Percentiles rank a stretch among this genome's conserved stretches.
Conservation (phyloP, 2,888 invertebrate genomes). For the Rhopalosiphum nymphaeae region DNA sequence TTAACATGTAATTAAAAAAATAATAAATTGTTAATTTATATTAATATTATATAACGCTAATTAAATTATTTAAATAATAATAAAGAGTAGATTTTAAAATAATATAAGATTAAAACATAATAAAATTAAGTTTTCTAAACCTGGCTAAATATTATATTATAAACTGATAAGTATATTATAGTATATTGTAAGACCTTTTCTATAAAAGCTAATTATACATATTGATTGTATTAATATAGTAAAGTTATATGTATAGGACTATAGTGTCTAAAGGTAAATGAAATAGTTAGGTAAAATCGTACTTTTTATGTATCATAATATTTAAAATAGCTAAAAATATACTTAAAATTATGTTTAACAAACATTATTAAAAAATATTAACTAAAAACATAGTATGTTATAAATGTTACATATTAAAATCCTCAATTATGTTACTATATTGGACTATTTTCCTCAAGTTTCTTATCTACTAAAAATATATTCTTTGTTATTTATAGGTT, state of each 20-base stretch:
- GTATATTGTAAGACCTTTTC: no score
- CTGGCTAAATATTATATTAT: not conserved
- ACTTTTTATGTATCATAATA: not conserved
- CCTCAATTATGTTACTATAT: not conserved
- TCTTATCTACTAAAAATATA: not conserved
- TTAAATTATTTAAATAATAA: not conserved
- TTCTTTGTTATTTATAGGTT: not conserved
- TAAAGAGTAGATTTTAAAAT: not conserved
- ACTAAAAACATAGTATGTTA: not conserved
- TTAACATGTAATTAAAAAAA: not conserved
- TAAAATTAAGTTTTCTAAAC: not conserved
- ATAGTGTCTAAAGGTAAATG: not conserved
- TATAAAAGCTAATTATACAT: not conserved
- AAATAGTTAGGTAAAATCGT: not conserved
- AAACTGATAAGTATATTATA: not conserved
- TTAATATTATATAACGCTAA: not conserved
- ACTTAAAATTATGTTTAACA: not conserved
- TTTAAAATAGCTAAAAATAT: not conserved
- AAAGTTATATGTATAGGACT: not conserved
- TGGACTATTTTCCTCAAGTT: not conserved
- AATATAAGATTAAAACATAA: not conserved
- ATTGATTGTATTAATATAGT: not conserved
- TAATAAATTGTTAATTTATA: not conserved
- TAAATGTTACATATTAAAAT: not conserved
- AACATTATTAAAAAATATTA: not conserved